Conservation (phyloP, 1,140 invertebrate species). For the Physella acuta region DNA sequence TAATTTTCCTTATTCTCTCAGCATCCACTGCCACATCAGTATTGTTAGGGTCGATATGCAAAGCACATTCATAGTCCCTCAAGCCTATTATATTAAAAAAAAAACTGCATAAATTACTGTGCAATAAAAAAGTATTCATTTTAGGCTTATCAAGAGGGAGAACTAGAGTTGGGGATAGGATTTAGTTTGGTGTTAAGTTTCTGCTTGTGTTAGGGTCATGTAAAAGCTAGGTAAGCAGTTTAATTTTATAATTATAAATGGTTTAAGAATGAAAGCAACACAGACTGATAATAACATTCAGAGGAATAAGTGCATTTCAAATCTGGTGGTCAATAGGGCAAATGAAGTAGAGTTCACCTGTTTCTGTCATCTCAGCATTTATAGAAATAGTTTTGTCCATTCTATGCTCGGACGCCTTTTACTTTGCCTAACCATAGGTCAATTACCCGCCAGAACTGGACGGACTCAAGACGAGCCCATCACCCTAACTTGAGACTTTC, state of each 20-base stretch:
- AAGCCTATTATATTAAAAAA: slow-evolving; percentile 58
- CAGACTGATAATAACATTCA: no score
- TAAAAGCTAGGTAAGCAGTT: not conserved
- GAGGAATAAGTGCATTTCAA: no score
- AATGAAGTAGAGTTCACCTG: no score
- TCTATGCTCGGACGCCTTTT: no score
- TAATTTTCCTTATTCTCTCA: slow-evolving; percentile 54
- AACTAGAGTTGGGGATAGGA: not conserved
- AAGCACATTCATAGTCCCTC: slow-evolving; percentile 73
- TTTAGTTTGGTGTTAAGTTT: no score
- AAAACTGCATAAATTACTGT: not conserved
- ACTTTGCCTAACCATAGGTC: no score
- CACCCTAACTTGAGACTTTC: no score
- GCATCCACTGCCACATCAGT: slow-evolving; percentile 61
- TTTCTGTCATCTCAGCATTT: no score
- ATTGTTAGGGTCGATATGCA: slow-evolving; percentile 67
- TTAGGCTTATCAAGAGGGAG: not conserved
- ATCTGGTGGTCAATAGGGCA: no score
- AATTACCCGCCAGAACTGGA: no score
- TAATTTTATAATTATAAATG: not conserved
- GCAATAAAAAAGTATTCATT: not conserved
- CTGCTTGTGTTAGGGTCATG: not conserved
- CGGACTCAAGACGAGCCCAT: no score
- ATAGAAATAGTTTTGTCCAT: no score
- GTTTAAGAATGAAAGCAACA: not conserved